phyloP scores from a whole-genome alignment of 2,888 invertebrate species.

The Drosophila borborema region DNA sequence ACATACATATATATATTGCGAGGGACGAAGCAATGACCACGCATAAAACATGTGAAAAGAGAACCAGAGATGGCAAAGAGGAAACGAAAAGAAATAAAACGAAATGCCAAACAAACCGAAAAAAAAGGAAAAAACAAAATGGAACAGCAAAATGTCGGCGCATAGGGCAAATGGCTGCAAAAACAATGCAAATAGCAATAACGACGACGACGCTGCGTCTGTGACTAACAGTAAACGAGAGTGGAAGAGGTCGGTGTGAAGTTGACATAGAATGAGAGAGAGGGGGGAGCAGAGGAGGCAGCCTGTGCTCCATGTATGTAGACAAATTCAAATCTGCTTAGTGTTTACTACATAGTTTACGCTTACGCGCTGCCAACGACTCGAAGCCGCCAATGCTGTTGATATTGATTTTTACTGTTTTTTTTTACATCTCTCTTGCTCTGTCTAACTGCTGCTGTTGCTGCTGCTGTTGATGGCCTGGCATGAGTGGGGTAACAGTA shows the following conservation, averaged over 20 bases:
- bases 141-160: slow-evolving; percentile 39
- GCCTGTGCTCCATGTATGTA: slow-evolving; percentile 23
- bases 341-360: slow-evolving; percentile 76
- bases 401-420: slow-evolving; percentile 70
- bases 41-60: slow-evolving; percentile 45
- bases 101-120: slow-evolving; percentile 68
- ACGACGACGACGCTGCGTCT: slow-evolving; percentile 72
- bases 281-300: neutral
- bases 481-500: slow-evolving; percentile 22
- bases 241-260: slow-evolving; percentile 7
- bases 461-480: slow-evolving; percentile 9
- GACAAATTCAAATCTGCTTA: slow-evolving; percentile 75
- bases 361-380: slow-evolving; percentile 51
- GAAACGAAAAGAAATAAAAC: slow-evolving; percentile 66
- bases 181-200: slow-evolving; percentile 69
- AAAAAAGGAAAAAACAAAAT: slow-evolving; percentile 20
- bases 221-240: slow-evolving; percentile 66
- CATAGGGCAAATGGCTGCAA: slow-evolving; percentile 56
- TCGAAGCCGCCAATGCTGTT: slow-evolving; percentile 66
- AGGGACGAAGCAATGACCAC: slow-evolving; percentile 50
- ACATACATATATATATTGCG: slow-evolving; percentile 9
- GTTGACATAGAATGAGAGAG: neutral
- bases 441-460: slow-evolving; percentile 16
- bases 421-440: neutral
- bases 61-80: slow-evolving; percentile 37